These are phyloP conservation scores for Oncorhynchus clarkii DNA, from an alignment of 2,113 vertebrate genomes.

Conservation along the genomic window DNA sequence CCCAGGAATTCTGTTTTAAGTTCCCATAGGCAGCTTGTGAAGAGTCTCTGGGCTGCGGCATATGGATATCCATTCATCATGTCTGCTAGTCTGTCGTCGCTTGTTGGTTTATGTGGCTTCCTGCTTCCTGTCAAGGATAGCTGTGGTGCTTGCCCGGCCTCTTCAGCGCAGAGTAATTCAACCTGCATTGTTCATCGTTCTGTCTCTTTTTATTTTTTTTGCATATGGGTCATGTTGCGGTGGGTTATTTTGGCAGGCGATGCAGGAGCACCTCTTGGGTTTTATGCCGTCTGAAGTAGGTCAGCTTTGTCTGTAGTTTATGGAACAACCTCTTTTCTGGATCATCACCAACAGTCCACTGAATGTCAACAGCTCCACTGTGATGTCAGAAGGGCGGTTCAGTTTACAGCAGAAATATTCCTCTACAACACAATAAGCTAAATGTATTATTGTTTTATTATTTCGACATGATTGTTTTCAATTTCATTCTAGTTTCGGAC, in stretches of 20 bases:
- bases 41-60: slow-evolving; percentile 22
- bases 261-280: slow-evolving; percentile 15
- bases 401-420: too few relatives aligned
- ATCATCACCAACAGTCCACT: slow-evolving; percentile 8
- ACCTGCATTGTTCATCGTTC: slow-evolving; percentile 20
- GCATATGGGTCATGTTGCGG: slow-evolving; percentile 19
- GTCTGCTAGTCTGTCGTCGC: slow-evolving; percentile 35
- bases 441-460: background rate
- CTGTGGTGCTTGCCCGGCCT: slow-evolving; percentile 24
- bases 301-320: slow-evolving; percentile 24
- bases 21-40: slow-evolving; percentile 24
- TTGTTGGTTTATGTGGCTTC: slow-evolving; percentile 53
- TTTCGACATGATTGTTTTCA: slow-evolving; percentile 11
- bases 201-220: slow-evolving; percentile 17
- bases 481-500: slow-evolving; percentile 16
- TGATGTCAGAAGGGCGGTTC: background rate
- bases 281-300: slow-evolving; percentile 42
- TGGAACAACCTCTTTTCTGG: slow-evolving; percentile 27
- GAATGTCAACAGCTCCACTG: slow-evolving; percentile 1
- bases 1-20: slow-evolving; percentile 38
- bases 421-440: background rate
- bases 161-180: slow-evolving; percentile 43
- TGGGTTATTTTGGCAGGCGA: slow-evolving; percentile 24
- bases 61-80: slow-evolving; percentile 57
- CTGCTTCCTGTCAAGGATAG: slow-evolving; percentile 32